phyloP scores from a whole-genome alignment of 2,797 vertebrate genomes.

The Sebastes diploproa region DNA sequence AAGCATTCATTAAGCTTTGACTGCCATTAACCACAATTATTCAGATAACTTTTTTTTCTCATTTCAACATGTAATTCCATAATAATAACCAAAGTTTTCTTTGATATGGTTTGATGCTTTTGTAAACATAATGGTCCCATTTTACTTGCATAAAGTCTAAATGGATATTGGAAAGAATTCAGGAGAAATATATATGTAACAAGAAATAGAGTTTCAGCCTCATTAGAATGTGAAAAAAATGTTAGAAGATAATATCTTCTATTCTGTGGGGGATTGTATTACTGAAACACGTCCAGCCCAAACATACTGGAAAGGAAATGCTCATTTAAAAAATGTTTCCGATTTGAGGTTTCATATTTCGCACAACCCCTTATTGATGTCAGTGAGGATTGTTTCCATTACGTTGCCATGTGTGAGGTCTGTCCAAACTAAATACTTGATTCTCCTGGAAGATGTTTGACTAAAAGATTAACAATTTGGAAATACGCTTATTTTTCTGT shows the following conservation, averaged over 20 bases:
- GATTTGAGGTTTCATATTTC: slow-evolving; percentile 16
- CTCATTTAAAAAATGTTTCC: slow-evolving; percentile 17
- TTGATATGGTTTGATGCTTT: neutral
- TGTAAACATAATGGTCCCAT: neutral
- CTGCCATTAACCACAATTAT: neutral
- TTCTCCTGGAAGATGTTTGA: neutral
- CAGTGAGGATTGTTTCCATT: neutral
- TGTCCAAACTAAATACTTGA: neutral
- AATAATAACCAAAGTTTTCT: neutral
- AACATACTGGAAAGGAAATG: slow-evolving; percentile 11
- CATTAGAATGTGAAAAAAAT: neutral
- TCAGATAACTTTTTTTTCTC: neutral
- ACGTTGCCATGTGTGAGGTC: neutral
- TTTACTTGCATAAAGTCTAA: neutral
- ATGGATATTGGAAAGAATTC: slow-evolving; percentile 5
- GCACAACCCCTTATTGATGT: neutral
- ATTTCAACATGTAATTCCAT: neutral
- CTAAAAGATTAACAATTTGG: neutral
- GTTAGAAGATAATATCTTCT: slow-evolving; percentile 4
- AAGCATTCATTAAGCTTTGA: neutral
- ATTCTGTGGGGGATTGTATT: slow-evolving; percentile 1
- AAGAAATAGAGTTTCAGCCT: slow-evolving; percentile 4
- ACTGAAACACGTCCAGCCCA: slow-evolving; percentile 7
- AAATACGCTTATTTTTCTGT: neutral
- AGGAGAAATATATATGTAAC: slow-evolving; percentile 27